Percentiles rank a stretch among this genome's conserved stretches.
Conservation (phyloP, 2,797 vertebrate species). For the Phoxinus dragarum region DNA sequence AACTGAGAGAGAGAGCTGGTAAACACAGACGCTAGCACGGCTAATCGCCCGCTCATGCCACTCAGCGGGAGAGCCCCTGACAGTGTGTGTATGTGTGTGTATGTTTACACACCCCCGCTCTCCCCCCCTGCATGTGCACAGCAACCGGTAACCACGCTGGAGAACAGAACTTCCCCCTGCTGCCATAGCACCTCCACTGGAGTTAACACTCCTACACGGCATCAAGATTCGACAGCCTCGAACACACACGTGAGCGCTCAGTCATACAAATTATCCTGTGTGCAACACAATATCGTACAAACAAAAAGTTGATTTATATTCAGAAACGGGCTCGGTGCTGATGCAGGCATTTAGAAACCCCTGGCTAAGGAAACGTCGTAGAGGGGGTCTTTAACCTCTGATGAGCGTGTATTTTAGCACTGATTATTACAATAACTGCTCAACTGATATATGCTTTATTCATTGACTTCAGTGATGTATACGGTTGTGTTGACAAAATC, state of each 20-base stretch:
- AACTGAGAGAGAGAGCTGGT: conserved; percentile 91
- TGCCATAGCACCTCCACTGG: conserved; percentile 52
- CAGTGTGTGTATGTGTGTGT: conserved; percentile 91
- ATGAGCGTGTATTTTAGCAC: conserved; percentile 31
- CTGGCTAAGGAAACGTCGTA: not conserved
- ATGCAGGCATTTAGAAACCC: conserved; percentile 40
- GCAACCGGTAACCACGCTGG: conserved; percentile 64
- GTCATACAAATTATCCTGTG: conserved; percentile 48
- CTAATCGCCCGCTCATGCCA: conserved; percentile 95
- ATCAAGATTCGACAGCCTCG: conserved; percentile 55
- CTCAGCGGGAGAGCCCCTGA: conserved; percentile 91
- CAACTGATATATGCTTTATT: conserved; percentile 51
- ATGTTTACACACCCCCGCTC: conserved; percentile 61
- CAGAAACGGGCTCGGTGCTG: conserved; percentile 34
- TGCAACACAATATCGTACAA: conserved; percentile 32
- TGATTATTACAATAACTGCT: conserved; percentile 43
- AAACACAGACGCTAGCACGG: conserved; percentile 86
- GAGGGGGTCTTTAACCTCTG: conserved; percentile 36
- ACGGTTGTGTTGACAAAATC: conserved; percentile 52
- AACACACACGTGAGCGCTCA: conserved; percentile 39
- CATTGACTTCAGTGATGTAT: conserved; percentile 41
- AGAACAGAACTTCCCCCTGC: conserved; percentile 61
- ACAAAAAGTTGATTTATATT: conserved; percentile 53
- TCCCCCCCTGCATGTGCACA: conserved; percentile 53
- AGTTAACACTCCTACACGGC: conserved; percentile 62